These are phyloP conservation scores for Fratercula arctica DNA, from an alignment of 2,797 vertebrate genomes.

Conservation along the genomic window DNA sequence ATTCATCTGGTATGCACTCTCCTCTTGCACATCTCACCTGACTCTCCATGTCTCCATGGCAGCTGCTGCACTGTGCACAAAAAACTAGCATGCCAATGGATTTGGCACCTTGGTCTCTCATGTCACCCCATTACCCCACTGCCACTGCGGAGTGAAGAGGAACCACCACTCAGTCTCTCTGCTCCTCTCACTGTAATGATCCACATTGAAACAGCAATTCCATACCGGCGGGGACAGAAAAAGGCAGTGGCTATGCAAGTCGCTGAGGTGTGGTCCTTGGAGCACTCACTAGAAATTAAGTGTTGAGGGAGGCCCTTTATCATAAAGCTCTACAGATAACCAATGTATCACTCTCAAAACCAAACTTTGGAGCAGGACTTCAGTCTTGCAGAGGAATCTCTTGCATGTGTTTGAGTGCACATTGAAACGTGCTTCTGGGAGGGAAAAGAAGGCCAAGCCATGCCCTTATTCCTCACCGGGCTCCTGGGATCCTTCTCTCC, in stretches of 20 bases:
- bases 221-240: neutral
- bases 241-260: neutral
- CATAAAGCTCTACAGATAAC: neutral
- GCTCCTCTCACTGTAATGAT: neutral
- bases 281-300: neutral
- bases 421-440: neutral
- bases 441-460: neutral
- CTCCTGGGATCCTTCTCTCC: neutral
- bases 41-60: neutral
- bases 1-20: neutral
- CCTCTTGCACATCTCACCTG: slow-evolving; percentile 18
- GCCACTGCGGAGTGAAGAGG: neutral
- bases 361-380: neutral
- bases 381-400: neutral
- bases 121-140: too few relatives aligned
- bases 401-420: neutral
- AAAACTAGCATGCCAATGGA: neutral
- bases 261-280: neutral
- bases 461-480: neutral
- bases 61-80: neutral
- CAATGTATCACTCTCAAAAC: neutral
- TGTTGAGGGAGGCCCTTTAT: neutral
- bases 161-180: neutral
- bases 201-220: neutral
- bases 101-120: neutral